These are phyloP conservation scores for Phthorimaea operculella DNA, from an alignment of 1,140 invertebrate species.

Conservation along the genomic window DNA sequence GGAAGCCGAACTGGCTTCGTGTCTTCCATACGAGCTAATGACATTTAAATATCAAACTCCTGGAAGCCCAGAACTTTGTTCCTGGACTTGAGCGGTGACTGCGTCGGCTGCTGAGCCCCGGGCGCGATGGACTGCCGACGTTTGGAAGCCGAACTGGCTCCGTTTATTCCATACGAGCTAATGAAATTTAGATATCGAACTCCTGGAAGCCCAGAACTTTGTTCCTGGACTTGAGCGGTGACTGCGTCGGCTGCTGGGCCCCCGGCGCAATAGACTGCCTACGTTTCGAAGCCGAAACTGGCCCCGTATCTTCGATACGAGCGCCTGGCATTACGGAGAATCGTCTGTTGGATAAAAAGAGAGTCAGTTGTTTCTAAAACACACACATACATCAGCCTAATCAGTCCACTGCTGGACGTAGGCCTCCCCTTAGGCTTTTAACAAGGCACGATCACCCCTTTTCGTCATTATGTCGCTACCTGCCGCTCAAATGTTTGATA, in stretches of 20 bases:
- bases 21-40: constrained; percentile 28
- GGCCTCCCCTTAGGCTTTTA: no score
- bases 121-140: constrained; percentile 44
- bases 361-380: no score
- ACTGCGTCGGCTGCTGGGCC: constrained; percentile 22
- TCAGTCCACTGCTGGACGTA: no score
- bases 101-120: constrained; percentile 23
- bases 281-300: constrained; percentile 12
- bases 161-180: constrained; percentile 25
- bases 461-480: no score
- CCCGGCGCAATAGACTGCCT: constrained; percentile 41
- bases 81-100: constrained; percentile 16
- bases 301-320: constrained; percentile 23
- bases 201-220: constrained; percentile 43
- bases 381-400: no score
- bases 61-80: constrained; percentile 38
- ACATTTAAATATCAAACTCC: constrained; percentile 42
- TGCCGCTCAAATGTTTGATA: no score
- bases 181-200: constrained; percentile 42
- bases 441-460: no score
- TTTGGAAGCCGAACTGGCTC: constrained; percentile 7
- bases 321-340: constrained; percentile 52
- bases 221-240: constrained; percentile 16
- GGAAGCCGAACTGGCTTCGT: constrained; percentile 6
- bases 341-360: constrained; percentile 22